Base-by-base conservation (phyloP, 2,797 vertebrate species). In the Hemitrygon akajei region DNA sequence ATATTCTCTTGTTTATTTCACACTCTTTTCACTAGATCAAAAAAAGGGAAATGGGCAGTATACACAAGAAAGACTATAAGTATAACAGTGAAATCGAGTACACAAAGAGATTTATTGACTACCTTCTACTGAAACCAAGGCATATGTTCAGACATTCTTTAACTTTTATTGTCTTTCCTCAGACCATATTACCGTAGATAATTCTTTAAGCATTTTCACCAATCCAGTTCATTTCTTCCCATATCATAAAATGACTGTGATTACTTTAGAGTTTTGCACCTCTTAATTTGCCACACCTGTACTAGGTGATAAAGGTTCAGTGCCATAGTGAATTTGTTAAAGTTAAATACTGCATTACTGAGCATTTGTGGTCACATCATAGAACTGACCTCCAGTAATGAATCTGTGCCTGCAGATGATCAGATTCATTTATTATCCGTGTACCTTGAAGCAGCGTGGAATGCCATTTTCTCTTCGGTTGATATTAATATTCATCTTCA, bases 251-350 rank as follows among this genome's bases (percentile, higher is more conserved):
- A 96, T 94, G 94, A 95, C 94, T 93, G 58, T 80, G 40, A 93
- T 95, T 96, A 95, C 94, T 95, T 94, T 93, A 77, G 95, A 95
- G 96, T 97, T 97, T 97, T 97, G 95, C 77, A 94, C 95, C 95
- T 97, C 96, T 96, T 97, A 98, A 97, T 98, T 97, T 96, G 95
- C 96, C 96, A 95, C 96, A 97, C 97, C 96, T 97, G 97, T 94
- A 95, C 94, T 73, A 94, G 96, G 95, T 95, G 96, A 95, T 94
- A 95, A 56, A 66, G 60, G 92, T 91, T 84, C 77, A 93, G 25
- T 66, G 14, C 25, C 56, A 56, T 60, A 92, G 75, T 75, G 94
- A 94, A 94, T 94, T 95, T 95, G 94, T 95, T 96, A 95, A 81
- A 94, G 92, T 95, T 94, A 94, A 93, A 91, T 96, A 94, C 94